These are phyloP conservation scores for Mus pahari DNA, from an alignment of 2,113 vertebrate species.

Conservation along the genomic window DNA sequence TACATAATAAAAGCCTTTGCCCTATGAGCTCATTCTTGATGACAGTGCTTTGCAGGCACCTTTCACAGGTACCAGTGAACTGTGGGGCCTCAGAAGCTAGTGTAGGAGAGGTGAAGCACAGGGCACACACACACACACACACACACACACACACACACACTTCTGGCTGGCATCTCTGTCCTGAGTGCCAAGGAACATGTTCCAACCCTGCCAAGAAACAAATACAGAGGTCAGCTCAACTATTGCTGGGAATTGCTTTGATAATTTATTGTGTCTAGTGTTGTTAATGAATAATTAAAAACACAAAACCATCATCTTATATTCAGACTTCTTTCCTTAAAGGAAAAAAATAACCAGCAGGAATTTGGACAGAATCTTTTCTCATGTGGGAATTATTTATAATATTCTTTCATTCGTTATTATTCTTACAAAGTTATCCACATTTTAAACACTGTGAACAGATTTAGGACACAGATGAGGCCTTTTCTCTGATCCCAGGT, in stretches of 20 bases:
- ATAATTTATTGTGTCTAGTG: slow-evolving; percentile 34
- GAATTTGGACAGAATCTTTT: slow-evolving; percentile 7
- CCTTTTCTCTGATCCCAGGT: slow-evolving; percentile 22
- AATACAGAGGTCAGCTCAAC: background rate
- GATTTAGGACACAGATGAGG: slow-evolving; percentile 12
- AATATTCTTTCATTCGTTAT: slow-evolving; percentile 32
- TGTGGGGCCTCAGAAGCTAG: background rate
- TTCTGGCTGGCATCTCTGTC: background rate
- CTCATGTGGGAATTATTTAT: slow-evolving; percentile 39
- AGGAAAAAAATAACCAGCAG: background rate
- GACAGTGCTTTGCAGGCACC: background rate
- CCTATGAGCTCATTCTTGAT: background rate
- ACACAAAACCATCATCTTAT: slow-evolving; percentile 24
- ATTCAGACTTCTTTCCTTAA: background rate
- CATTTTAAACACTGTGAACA: slow-evolving; percentile 34
- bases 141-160: background rate
- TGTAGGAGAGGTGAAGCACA: background rate
- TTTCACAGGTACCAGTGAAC: background rate
- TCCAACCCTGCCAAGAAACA: background rate
- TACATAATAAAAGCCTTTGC: background rate
- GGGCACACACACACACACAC: too few relatives aligned
- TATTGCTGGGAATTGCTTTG: background rate
- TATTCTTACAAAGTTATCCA: slow-evolving; percentile 31
- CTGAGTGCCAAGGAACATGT: background rate
- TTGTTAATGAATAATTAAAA: slow-evolving; percentile 31